These are phyloP conservation scores for Microtus montanus DNA, from an alignment of 2,113 vertebrate genomes.

Conservation along the genomic window DNA sequence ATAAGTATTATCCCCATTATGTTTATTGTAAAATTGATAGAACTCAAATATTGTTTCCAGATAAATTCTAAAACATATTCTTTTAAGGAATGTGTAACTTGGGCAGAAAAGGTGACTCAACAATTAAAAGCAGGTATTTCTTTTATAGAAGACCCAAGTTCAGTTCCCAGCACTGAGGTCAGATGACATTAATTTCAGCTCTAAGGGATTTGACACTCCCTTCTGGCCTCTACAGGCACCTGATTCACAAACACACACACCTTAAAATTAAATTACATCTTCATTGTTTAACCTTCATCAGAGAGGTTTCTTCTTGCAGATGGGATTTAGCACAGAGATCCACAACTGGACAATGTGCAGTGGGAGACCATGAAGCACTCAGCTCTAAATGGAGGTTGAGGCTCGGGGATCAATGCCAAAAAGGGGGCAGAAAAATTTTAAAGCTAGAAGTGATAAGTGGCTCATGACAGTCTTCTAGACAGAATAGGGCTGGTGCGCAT, in stretches of 20 bases:
- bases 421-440: background rate
- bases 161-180: background rate
- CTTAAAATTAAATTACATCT: background rate
- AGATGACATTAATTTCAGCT: background rate
- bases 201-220: background rate
- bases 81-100: background rate
- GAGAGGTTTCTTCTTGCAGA: background rate
- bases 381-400: background rate
- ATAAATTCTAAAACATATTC: background rate
- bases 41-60: background rate
- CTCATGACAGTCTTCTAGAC: background rate
- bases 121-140: background rate
- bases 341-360: background rate
- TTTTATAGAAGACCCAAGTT: background rate
- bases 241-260: background rate
- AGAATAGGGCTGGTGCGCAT: background rate
- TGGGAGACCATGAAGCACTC: too few species aligned
- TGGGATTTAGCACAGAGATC: background rate
- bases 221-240: background rate
- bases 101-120: background rate
- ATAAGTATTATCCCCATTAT: background rate
- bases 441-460: background rate
- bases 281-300: background rate
- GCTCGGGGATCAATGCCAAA: background rate
- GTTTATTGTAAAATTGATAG: constrained; percentile 25